Conservation (phyloP, 2,888 invertebrate genomes). For the Nudaria mundana region DNA sequence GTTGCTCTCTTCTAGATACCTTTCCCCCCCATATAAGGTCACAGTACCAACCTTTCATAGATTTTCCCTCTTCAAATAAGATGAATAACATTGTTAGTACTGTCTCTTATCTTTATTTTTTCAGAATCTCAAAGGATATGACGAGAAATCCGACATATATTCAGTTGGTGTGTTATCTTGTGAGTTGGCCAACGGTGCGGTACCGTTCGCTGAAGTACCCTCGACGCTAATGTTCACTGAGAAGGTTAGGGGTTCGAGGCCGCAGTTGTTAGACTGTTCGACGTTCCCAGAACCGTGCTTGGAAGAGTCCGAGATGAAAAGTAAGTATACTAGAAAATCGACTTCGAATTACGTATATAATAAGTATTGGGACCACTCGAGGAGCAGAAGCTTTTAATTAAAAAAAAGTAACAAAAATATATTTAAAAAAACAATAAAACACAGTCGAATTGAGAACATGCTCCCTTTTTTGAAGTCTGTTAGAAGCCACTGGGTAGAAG, state of each 20-base stretch:
- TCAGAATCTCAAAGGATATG: slow-evolving; percentile 91
- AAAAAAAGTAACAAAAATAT: too few relatives aligned
- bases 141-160: slow-evolving; percentile 94
- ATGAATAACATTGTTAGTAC: too few relatives aligned
- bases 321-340: slow-evolving; percentile 34
- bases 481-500: too few relatives aligned
- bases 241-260: slow-evolving; percentile 90
- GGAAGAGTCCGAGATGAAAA: slow-evolving; percentile 64
- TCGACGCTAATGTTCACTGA: slow-evolving; percentile 95
- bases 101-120: not conserved
- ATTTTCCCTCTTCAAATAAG: too few relatives aligned
- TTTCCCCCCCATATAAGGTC: too few relatives aligned
- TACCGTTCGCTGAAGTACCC: slow-evolving; percentile 92
- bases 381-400: too few relatives aligned
- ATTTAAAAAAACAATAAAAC: too few relatives aligned
- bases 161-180: slow-evolving; percentile 94
- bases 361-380: not conserved
- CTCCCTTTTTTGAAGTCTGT: too few relatives aligned
- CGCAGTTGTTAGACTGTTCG: slow-evolving; percentile 87
- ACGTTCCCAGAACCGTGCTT: slow-evolving; percentile 82
- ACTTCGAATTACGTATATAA: not conserved
- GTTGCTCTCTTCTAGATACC: too few relatives aligned
- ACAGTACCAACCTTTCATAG: too few relatives aligned
- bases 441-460: too few relatives aligned
- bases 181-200: slow-evolving; percentile 93